phyloP scores from a whole-genome alignment of 2,113 vertebrate species.

The Anhinga rufa region DNA sequence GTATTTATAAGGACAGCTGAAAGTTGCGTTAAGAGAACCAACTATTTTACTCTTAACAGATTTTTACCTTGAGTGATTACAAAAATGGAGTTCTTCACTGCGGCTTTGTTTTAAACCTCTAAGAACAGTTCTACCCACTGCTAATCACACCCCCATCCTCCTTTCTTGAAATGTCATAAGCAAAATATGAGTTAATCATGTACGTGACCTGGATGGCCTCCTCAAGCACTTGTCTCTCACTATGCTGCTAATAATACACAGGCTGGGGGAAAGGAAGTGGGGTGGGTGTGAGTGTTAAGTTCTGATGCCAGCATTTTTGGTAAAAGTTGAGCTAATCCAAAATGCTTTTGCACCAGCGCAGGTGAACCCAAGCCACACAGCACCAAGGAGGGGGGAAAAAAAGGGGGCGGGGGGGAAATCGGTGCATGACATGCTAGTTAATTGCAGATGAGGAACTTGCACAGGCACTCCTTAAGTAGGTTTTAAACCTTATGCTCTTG shows the following conservation, averaged over 20 bases:
- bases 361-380: background rate
- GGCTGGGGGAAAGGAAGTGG: background rate
- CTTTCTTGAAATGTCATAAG: background rate
- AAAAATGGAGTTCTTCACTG: background rate
- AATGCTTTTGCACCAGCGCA: slow-evolving; percentile 17
- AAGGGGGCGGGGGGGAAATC: too few relatives aligned
- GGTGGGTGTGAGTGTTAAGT: background rate
- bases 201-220: background rate
- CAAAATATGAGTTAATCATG: background rate
- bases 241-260: background rate
- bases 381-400: background rate
- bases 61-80: background rate
- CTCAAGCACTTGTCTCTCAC: background rate
- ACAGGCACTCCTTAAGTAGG: background rate
- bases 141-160: background rate
- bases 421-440: background rate
- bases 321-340: slow-evolving; percentile 2
- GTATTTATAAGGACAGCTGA: slow-evolving; percentile 15
- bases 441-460: background rate
- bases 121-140: background rate
- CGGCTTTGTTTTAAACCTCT: background rate
- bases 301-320: background rate
- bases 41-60: background rate
- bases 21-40: background rate
- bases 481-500: slow-evolving; percentile 2